Base-by-base conservation (phyloP, 2,888 invertebrate species). In the Noctua janthina region DNA sequence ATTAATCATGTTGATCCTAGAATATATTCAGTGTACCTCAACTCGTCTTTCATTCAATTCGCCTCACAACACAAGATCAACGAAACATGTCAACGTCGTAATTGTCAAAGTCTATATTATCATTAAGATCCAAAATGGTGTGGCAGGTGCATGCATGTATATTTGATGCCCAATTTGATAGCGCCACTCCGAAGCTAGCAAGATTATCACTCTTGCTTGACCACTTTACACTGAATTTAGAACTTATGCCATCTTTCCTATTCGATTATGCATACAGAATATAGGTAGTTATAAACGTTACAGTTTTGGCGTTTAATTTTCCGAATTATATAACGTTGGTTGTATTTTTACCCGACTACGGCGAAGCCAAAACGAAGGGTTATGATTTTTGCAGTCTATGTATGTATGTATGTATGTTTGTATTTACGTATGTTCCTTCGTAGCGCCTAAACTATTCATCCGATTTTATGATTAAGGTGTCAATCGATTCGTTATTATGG, bases 111-210 rank as follows among this genome's bases (percentile, higher is more conserved):
- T n/a, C n/a, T n/a, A n/a, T n/a, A n/a, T n/a, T 73, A 67, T 75
- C 66, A 78, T 83, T 85, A 80, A 35, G 70, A 35, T 35, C 66
- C n/a, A 39, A 43, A 39, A 67, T 20, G n/a, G 68, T 15, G 69
- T 39, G 74, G 46, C 84, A 81, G 86, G 78, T 84, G 81, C 81
- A 79, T 73, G 35, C 62, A 86, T 86, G 86, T 79, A 86, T 86
- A 86, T 86, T 86, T 86, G 67, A 86, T 86, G 76, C 7, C 54
- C 84, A 86, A 81, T 84, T 86, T 81, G 73, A 73, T 74, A 66
- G 59, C 20, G 15, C 74, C 15, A 39, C 70, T 76, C 54, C 35
- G 35, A 76, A 51, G 74, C 67, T 74, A 56, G 76, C 46, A 59
- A 76, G 71, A 73, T 68, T 66, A 79, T 74, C 39, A 35, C 64